Evolutionary conservation across 2,113 vertebrate species (phyloP).

Genomic region (Anhinga rufa): DNA sequence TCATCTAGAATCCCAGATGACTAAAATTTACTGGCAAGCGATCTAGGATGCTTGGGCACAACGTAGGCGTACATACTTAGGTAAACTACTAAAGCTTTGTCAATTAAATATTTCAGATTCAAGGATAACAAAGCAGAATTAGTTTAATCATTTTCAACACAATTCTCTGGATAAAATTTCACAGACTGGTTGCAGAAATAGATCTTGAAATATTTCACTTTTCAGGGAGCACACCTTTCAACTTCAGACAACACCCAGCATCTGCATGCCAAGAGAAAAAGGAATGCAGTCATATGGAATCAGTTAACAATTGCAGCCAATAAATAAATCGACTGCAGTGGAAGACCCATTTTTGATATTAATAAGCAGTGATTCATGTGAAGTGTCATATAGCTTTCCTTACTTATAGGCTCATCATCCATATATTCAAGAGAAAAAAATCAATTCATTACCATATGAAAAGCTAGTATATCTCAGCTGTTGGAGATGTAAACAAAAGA

Average conservation of each 20-base stretch:
- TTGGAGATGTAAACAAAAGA: neutral
- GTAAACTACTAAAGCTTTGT: neutral
- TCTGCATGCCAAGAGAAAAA: neutral
- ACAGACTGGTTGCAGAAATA: neutral
- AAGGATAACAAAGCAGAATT: neutral
- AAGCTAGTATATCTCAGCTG: neutral
- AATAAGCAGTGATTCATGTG: neutral
- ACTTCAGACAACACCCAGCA: neutral
- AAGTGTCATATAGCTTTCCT: neutral
- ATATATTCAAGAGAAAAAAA: neutral
- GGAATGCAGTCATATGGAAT: neutral
- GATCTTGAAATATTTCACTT: neutral
- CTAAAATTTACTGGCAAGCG: neutral
- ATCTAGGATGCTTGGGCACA: neutral
- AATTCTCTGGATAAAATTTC: neutral
- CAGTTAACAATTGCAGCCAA: neutral
- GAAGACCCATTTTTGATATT: neutral
- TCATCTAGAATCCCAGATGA: neutral
- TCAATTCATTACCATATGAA: neutral
- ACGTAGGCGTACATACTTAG: neutral
- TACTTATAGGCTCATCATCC: neutral
- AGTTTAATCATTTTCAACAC: neutral
- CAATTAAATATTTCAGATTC: neutral
- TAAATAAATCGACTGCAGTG: neutral
- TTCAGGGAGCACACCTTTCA: neutral